Evolutionary conservation across 2,113 vertebrate genomes (phyloP).

Genomic region (Cranoglanis bouderius): DNA sequence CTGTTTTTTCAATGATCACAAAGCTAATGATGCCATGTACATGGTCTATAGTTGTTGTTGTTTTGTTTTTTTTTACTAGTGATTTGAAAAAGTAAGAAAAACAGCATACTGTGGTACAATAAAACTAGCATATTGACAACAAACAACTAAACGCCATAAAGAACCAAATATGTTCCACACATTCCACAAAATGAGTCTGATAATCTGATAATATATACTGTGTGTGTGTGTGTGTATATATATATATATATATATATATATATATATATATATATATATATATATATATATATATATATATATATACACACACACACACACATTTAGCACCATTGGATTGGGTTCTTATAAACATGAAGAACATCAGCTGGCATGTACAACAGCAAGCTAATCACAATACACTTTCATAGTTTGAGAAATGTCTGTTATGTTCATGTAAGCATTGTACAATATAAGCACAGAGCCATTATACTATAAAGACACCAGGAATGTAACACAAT

Average conservation of each 20-base stretch:
- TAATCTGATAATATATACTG: background rate
- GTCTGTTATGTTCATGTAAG: background rate
- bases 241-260: no score
- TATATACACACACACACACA: background rate
- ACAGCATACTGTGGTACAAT: background rate
- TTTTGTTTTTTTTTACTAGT: background rate
- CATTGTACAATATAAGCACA: background rate
- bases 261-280: no score
- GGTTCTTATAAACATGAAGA: constrained; percentile 8
- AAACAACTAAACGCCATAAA: background rate
- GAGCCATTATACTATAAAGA: background rate
- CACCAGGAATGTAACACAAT: constrained; percentile 14
- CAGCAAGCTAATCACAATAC: background rate
- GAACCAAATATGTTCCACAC: constrained; percentile 1
- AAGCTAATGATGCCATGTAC: background rate
- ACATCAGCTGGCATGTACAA: constrained; percentile 10
- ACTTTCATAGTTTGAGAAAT: background rate
- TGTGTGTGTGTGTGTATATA: no score
- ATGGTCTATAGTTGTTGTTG: background rate
- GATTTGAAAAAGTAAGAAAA: background rate
- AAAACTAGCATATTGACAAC: background rate
- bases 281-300: background rate
- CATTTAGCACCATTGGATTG: constrained; percentile 26
- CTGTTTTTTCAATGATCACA: background rate
- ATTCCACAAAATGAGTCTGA: background rate